Conservation (phyloP, 2,888 invertebrate species). For the Ophion ellenae region DNA sequence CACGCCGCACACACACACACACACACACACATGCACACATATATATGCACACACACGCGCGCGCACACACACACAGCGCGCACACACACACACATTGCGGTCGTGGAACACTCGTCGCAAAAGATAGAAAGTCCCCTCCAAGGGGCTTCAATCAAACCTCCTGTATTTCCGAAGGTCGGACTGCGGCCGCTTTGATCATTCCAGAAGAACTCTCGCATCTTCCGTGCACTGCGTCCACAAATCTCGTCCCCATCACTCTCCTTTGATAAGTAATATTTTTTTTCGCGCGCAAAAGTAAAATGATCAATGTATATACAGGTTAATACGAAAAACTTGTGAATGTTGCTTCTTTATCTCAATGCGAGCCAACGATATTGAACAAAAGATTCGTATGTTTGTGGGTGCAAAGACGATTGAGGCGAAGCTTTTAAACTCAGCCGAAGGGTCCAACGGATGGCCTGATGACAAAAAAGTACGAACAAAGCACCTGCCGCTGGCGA, state of each 20-base stretch:
- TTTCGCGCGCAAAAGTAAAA: constrained; percentile 13
- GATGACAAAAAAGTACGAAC: no score
- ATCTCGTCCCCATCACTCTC: constrained; percentile 2
- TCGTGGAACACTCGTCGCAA: background rate
- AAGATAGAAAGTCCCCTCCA: constrained; percentile 62
- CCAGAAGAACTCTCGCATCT: constrained; percentile 47
- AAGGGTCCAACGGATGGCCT: no score
- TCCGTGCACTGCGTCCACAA: constrained; percentile 25
- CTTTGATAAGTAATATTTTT: constrained; percentile 47
- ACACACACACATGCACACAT: background rate
- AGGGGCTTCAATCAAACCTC: constrained; percentile 69
- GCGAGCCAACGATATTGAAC: background rate
- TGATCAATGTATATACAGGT: background rate
- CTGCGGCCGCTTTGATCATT: constrained; percentile 63
- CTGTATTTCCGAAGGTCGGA: constrained; percentile 60
- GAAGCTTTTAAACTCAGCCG: no score
- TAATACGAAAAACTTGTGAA: no score
- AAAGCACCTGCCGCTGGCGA: no score
- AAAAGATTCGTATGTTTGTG: background rate
- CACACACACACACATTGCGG: background rate
- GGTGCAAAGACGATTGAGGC: background rate
- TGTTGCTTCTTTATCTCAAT: no score
- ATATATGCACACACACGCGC: background rate
- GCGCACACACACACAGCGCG: no score
- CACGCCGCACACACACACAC: no score